Evolutionary conservation across 2,888 invertebrate genomes (phyloP).

Genomic region (Coleophora deauratella): DNA sequence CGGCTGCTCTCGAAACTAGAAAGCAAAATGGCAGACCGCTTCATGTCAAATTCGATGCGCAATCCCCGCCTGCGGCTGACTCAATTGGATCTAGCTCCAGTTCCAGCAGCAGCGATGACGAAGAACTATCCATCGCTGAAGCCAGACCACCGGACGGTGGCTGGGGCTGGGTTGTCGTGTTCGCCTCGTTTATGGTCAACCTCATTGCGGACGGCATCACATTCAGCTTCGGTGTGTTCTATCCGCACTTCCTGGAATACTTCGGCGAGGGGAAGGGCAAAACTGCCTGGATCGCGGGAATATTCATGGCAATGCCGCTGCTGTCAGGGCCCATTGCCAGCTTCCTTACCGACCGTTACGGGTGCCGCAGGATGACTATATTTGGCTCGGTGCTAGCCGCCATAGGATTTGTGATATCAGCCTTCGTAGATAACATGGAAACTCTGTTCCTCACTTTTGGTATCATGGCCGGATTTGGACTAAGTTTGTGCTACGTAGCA

Average conservation of each 20-base stretch:
- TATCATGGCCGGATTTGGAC: conserved; percentile 86
- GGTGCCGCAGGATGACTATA: conserved; percentile 84
- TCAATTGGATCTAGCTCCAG: conserved; percentile 55
- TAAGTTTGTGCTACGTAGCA: conserved; percentile 91
- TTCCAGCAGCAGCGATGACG: conserved; percentile 76
- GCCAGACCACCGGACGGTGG: conserved; percentile 89
- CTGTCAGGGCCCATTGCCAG: conserved; percentile 89
- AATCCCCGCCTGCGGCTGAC: conserved; percentile 53
- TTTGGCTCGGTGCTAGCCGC: conserved; percentile 84
- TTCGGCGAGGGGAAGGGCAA: conserved; percentile 89
- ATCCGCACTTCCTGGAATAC: conserved; percentile 87
- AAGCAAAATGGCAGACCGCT: conserved; percentile 52
- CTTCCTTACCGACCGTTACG: conserved; percentile 87
- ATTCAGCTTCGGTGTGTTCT: conserved; percentile 93
- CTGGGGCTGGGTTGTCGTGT: conserved; percentile 95
- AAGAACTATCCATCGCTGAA: conserved; percentile 77
- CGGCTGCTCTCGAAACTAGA: conserved; percentile 24
- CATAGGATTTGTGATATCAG: conserved; percentile 84
- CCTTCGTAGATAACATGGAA: conserved; percentile 83
- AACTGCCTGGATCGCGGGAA: conserved; percentile 91
- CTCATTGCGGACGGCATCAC: conserved; percentile 94
- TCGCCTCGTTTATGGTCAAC: conserved; percentile 91
- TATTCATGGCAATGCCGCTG: conserved; percentile 94
- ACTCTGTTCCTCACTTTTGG: conserved; percentile 88
- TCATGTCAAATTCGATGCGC: conserved; percentile 76